Base-by-base conservation (phyloP, 2,113 vertebrate species). In the Antechinus stuartii region DNA sequence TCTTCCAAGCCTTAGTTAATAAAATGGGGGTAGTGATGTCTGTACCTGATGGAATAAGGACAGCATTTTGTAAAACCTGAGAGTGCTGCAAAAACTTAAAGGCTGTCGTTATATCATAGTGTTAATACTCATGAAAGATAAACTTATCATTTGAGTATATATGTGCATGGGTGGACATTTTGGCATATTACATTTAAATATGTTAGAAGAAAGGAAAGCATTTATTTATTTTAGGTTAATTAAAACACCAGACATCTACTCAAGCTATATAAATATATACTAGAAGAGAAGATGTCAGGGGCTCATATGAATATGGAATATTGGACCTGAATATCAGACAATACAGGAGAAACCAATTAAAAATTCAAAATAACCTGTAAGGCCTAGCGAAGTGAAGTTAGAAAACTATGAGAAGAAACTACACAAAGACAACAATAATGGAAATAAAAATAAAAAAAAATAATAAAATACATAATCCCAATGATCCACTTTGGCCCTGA, bases 311-410 rank as follows among this genome's bases (percentile, higher is more conserved):
- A 42, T 91, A 22, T 84, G 53, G 61, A 54, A 27, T 50, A n/a
- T 50, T 57, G 61, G 90, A 76, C 3, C 19, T 84, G 53, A 91
- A 35, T 2, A 50, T 57, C 50, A 94, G 50, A 84, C 1, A 91
- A 35, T 91, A 91, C 96, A 97, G 94, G 98, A 96, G 97, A 98
- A 95, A 95, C 91, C 96, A 98, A 94, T 90, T 94, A 92, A 92
- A 97, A 96, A 96, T 93, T 14, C 96, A 98, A 95, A 96, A 96
- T 96, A 42, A 84, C 57, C 42, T 84, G 5, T 35, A 84, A 42
- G 68, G 16, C n/a, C 68, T 76, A 16, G 68, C 35, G 16, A 68
- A 68, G 57, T 35, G 27, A 68, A 35, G 14, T 30, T 19, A 84
- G 68, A 42, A 35, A 84, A 35, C 10, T 30, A 35, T 68, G 30